Conservation (phyloP, 2,113 vertebrate species). For the Syngnathus floridae region DNA sequence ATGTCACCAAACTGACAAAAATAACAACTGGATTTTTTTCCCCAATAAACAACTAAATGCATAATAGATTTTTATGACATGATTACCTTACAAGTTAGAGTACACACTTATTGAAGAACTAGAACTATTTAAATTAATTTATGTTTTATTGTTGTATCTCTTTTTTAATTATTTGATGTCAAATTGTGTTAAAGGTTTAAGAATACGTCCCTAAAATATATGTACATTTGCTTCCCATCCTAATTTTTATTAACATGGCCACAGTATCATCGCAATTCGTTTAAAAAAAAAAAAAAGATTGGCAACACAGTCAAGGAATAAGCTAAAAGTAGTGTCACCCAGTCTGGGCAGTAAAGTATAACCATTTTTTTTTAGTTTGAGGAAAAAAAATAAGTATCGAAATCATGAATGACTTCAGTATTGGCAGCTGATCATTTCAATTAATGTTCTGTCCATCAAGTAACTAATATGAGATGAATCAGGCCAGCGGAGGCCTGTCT, state of each 20-base stretch:
- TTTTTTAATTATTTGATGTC: not conserved
- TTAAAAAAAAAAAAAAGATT: not conserved
- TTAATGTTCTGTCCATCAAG: conserved; percentile 5
- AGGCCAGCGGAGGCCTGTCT: conserved; percentile 1
- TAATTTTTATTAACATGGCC: not conserved
- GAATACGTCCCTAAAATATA: not conserved
- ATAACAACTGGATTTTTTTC: not conserved
- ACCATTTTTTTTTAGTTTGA: not conserved
- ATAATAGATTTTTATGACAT: too few species aligned
- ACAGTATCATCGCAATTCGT: not conserved
- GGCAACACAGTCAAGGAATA: not conserved
- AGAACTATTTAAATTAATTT: not conserved
- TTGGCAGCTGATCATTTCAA: conserved; percentile 5
- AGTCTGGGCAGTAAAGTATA: not conserved
- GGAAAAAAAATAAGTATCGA: not conserved
- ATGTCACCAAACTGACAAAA: not conserved
- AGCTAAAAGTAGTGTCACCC: not conserved
- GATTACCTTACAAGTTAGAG: too few species aligned
- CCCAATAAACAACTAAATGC: not conserved
- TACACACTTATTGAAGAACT: too few species aligned
- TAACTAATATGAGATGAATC: conserved; percentile 20
- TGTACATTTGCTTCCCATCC: not conserved
- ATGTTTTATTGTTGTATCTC: too few species aligned
- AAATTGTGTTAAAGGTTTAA: not conserved
- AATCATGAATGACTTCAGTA: conserved; percentile 3